Evolutionary conservation across 2,113 vertebrate species (phyloP).

Genomic region (Clarias magur): DNA sequence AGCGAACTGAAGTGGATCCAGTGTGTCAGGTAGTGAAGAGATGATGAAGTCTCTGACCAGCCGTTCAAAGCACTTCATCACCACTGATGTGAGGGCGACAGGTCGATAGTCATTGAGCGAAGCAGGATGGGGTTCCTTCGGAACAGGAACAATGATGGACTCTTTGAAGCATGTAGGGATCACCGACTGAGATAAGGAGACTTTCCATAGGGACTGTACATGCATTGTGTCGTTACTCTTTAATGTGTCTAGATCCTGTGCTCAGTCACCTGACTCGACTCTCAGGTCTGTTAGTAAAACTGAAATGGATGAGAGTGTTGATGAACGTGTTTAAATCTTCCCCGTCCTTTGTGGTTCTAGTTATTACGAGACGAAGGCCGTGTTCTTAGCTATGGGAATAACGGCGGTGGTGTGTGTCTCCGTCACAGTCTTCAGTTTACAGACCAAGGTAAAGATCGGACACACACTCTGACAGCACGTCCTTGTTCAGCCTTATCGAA

Average conservation of each 20-base stretch:
- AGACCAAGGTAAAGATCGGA: constrained; percentile 84
- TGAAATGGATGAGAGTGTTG: neutral
- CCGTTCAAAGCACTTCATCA: too few relatives aligned
- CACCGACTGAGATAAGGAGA: too few relatives aligned
- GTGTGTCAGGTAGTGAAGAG: too few relatives aligned
- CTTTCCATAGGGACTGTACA: too few relatives aligned
- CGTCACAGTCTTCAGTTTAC: constrained; percentile 95
- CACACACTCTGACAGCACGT: constrained; percentile 46
- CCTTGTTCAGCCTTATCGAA: constrained; percentile 68
- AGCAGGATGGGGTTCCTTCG: too few relatives aligned
- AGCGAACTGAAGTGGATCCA: too few relatives aligned
- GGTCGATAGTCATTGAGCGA: too few relatives aligned
- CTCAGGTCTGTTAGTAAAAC: neutral
- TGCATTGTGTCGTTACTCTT: neutral
- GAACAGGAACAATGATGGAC: too few relatives aligned
- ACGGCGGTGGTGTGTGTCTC: constrained; percentile 83
- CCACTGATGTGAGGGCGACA: too few relatives aligned
- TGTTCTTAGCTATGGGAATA: constrained; percentile 86
- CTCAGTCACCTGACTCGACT: neutral
- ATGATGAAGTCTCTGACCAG: too few relatives aligned
- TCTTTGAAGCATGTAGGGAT: too few relatives aligned
- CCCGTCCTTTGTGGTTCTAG: constrained; percentile 66
- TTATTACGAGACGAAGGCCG: constrained; percentile 79
- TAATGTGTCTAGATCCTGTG: neutral
- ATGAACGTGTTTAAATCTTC: neutral